phyloP scores from a whole-genome alignment of 2,113 vertebrate species.

The Galemys pyrenaicus region DNA sequence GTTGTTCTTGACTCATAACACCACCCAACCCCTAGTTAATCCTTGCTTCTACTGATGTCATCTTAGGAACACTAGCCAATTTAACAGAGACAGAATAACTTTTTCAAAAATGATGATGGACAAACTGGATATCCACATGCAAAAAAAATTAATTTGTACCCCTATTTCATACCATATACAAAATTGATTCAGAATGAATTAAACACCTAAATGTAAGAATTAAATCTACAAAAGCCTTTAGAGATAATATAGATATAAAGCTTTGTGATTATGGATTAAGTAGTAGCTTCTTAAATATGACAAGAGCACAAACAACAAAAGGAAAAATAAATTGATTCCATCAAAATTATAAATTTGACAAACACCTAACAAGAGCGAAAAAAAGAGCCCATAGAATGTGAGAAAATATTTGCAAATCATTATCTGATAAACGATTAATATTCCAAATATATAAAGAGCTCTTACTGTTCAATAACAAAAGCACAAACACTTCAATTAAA shows the following conservation, averaged over 20 bases:
- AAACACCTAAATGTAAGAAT: neutral
- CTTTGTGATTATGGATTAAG: neutral
- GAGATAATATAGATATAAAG: neutral
- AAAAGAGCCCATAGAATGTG: neutral
- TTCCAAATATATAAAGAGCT: neutral
- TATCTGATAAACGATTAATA: neutral
- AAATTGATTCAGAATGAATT: neutral
- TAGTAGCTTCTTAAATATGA: neutral
- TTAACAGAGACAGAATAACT: neutral
- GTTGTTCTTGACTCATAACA: neutral
- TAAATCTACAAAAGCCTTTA: neutral
- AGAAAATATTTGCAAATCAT: neutral
- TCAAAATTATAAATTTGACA: neutral
- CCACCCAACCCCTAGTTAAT: neutral
- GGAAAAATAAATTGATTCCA: neutral
- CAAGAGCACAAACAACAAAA: neutral
- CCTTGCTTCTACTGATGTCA: neutral
- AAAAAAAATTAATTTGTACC: neutral
- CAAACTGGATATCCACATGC: neutral
- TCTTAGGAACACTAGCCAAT: neutral
- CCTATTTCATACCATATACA: neutral
- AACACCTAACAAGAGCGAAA: neutral
- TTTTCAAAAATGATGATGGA: neutral
- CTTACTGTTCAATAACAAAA: neutral
- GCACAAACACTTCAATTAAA: neutral